Evolutionary conservation across 2,113 vertebrate genomes (phyloP), one percentile per base, ranked within the genome.

Genomic region (Zootoca vivipara): DNA sequence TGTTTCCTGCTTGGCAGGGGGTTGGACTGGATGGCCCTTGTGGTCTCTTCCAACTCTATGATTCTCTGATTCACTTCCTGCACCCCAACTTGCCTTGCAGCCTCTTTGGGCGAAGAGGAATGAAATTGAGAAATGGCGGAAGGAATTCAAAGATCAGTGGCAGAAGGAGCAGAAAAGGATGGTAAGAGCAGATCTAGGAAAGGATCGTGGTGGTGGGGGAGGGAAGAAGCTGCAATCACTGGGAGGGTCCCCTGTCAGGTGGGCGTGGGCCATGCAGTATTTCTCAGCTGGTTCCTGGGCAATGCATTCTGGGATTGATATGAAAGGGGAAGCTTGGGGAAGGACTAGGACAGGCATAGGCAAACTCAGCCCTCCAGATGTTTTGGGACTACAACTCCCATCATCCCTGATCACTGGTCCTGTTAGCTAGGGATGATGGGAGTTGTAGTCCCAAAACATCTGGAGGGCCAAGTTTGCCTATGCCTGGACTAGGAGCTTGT

Each of bases 61-160:
- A n/a, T n/a, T n/a, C n/a, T n/a, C n/a, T n/a, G n/a, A n/a, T n/a
- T n/a, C n/a, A n/a, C 62, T 33, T 52, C 46, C 4, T 56, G 1
- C 13, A 3, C 16, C 56, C 5, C 5, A 2, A 7, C 56, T 38
- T 20, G 0, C 85, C 9, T 62, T n/a, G 62, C 93, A 99, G 98
- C 98, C 98, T 56, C 96, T 99, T 82, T 95, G 95, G 26, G 96
- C 97, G 91, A 99, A 99, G 91, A 96, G 94, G 90, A 99, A 98
- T 3, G 98, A 99, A 83, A 97, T 99, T 42, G 98, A 99, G 78
- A 98, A 98, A 82, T 99, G 98, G 98, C 94, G 98, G 78, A 96
- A 98, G 74, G 98, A 99, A 89, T 99, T 99, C 94, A 98, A 99
- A 91, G 98, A 99, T 28, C 98, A 99, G 80, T 99, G 98, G 98